Base-by-base conservation (phyloP, 1,140 invertebrate species). In the Dinoponera quadriceps region DNA sequence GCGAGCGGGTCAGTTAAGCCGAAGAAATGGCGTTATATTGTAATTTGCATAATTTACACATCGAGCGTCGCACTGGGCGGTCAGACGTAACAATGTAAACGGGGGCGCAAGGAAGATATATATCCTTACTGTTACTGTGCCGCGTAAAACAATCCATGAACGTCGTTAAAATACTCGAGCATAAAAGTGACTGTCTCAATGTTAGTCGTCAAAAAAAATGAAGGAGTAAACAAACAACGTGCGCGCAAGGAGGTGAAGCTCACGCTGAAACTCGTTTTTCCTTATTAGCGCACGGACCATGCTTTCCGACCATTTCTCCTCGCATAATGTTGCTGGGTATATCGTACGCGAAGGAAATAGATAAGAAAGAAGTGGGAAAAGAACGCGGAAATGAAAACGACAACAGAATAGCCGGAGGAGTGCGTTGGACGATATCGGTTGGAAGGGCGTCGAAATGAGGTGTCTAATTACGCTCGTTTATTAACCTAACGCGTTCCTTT, bases 381-480 rank as follows among this genome's bases (percentile, higher is more conserved):
- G 59, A 78, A 86, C 81, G n/a, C n/a, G 29, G 48, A 75, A 78
- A 75, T 60, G 85, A 72, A 83, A 88, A 63, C 38, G 86, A 80
- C 75, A 54, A 84, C 57, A 74, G 74, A 84, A 75, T 73, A 83
- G 75, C 66, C n/a, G n/a, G 77, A 57, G 80, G 68, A 54, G 44
- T 48, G 38, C 49, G 51, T 44, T 49, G 68, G 82, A 65, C 82
- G 77, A 80, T 44, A 44, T 80, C 65, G 82, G 85, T 49, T 60
- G 80, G 66, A 48, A 83, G 86, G 83, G 83, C 74, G 83, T 85
- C 51, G 78, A 78, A 81, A 89, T 68, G 84, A 85, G 86, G 86
- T 88, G 86, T 90, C 88, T 92, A 92, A 92, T 92, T 92, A 91
- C 91, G 85, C 89, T 90, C 90, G 91, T 92, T 92, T 90, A 90